These are phyloP conservation scores for Hypolimnas misippus DNA, from an alignment of 2,888 invertebrate species.

Conservation along the genomic window DNA sequence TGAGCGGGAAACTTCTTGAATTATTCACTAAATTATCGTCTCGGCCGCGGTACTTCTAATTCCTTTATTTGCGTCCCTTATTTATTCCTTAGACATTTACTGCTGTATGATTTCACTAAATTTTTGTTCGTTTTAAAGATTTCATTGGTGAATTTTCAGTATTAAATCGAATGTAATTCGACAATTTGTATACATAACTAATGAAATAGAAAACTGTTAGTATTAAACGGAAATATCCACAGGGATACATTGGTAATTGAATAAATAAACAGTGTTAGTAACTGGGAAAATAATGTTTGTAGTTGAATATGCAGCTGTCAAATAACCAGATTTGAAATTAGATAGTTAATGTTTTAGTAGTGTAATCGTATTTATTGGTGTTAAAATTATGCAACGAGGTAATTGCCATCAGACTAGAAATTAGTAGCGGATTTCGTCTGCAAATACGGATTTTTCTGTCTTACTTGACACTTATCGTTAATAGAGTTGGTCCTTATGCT, in stretches of 20 bases:
- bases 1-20: slow-evolving; percentile 38
- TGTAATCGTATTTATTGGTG: too few relatives aligned
- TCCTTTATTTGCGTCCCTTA: slow-evolving; percentile 38
- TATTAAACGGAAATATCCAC: neutral
- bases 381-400: too few relatives aligned
- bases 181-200: neutral
- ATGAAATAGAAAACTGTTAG: neutral
- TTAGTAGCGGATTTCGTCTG: too few relatives aligned
- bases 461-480: too few relatives aligned
- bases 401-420: too few relatives aligned
- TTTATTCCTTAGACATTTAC: slow-evolving; percentile 31
- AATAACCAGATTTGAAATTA: neutral
- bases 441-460: too few relatives aligned
- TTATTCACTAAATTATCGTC: slow-evolving; percentile 39
- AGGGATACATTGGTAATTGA: neutral
- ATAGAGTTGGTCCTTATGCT: too few relatives aligned
- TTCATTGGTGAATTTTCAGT: neutral
- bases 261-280: neutral
- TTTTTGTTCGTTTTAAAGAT: slow-evolving; percentile 28
- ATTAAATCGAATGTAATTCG: slow-evolving; percentile 2
- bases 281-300: neutral
- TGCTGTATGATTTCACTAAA: slow-evolving; percentile 23
- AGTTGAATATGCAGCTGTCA: neutral
- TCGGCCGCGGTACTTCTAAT: slow-evolving; percentile 31
- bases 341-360: neutral